Conservation (phyloP, 2,888 invertebrate genomes). For the Schrankia costaestrigalis region DNA sequence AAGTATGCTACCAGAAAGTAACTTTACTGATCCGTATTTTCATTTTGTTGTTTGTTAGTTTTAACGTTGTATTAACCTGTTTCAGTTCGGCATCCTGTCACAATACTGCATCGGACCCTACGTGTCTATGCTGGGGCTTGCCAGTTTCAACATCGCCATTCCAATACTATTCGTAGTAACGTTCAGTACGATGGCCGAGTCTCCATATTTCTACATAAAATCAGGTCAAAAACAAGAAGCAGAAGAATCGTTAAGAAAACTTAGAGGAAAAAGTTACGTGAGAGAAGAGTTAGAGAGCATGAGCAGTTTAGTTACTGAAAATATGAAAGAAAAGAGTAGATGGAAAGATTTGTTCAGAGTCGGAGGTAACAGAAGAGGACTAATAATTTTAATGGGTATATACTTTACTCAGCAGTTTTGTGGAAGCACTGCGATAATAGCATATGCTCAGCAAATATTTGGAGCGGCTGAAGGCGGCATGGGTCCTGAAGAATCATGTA, state of each 20-base stretch:
- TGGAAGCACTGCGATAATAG: slow-evolving; percentile 80
- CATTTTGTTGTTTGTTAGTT: too few relatives aligned
- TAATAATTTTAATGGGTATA: slow-evolving; percentile 80
- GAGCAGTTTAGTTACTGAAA: slow-evolving; percentile 74
- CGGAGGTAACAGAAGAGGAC: slow-evolving; percentile 76
- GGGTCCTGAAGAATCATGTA: slow-evolving; percentile 72
- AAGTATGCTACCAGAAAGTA: too few relatives aligned
- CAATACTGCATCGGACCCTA: slow-evolving; percentile 82
- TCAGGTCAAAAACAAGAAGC: slow-evolving; percentile 75
- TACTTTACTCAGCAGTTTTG: slow-evolving; percentile 83
- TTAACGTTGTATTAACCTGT: too few relatives aligned
- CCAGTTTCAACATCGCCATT: slow-evolving; percentile 78
- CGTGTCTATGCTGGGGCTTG: slow-evolving; percentile 77
- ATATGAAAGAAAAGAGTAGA: slow-evolving; percentile 73
- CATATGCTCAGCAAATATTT: slow-evolving; percentile 83
- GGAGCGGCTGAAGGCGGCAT: slow-evolving; percentile 72
- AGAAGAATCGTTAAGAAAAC: slow-evolving; percentile 74
- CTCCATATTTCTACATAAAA: slow-evolving; percentile 82
- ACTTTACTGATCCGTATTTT: too few relatives aligned
- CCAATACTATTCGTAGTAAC: slow-evolving; percentile 79
- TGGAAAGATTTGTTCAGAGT: slow-evolving; percentile 71
- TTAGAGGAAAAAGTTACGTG: slow-evolving; percentile 79
- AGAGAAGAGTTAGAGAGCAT: slow-evolving; percentile 78
- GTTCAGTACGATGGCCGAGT: slow-evolving; percentile 83
- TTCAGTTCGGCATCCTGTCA: slow-evolving; percentile 80